Base-by-base conservation (phyloP, 2,113 vertebrate species). In the Lepidothrix coronata region DNA sequence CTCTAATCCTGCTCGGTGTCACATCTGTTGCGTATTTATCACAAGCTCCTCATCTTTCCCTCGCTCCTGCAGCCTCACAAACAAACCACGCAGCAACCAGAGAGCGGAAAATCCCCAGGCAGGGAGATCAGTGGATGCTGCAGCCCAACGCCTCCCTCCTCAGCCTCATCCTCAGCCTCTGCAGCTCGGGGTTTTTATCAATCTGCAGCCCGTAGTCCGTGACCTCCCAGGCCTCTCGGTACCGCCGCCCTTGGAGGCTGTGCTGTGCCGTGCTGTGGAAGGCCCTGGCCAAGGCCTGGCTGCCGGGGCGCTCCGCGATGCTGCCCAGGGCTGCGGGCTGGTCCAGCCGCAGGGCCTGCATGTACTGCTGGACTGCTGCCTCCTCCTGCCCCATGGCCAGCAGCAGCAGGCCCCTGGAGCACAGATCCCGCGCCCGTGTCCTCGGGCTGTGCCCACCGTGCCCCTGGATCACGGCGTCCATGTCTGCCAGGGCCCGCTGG, bases 91-190 rank as follows among this genome's bases (percentile, higher is more conserved):
- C 67, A 92, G 23, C 51, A 73, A 58, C 5, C 30, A 54, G 89
- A 15, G 31, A 35, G 52, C 11, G 24, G 39, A 54, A 79, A 78
- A 89, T 14, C 37, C 74, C 48, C 10, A n/a, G n/a, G 1, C 4
- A 55, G 35, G 55, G 14, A 28, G 41, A 46, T 97, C 98, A 99
- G 82, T 99, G 98, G 54, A 99, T 97, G 25, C 96, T 98, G 78
- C 99, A 99, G 85, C 98, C 97, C 1, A 98, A 96, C 0, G 95
- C 97, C 88, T 99, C 99, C 54, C 98, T 97, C 78, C 97, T 99
- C 61, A 99, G 96, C 49, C 94, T 98, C 1, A 97, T 58, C 91
- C 96, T 99, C 80, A 99, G 98, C 77, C 97, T 98, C 66, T 97
- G 98, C 8, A 99, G 98, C 67, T 98, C 98, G 3, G 96, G 1